Evolutionary conservation across 1,140 invertebrate genomes (phyloP), one percentile per base, ranked within the genome.

Genomic region (Drosophila sturtevanti): DNA sequence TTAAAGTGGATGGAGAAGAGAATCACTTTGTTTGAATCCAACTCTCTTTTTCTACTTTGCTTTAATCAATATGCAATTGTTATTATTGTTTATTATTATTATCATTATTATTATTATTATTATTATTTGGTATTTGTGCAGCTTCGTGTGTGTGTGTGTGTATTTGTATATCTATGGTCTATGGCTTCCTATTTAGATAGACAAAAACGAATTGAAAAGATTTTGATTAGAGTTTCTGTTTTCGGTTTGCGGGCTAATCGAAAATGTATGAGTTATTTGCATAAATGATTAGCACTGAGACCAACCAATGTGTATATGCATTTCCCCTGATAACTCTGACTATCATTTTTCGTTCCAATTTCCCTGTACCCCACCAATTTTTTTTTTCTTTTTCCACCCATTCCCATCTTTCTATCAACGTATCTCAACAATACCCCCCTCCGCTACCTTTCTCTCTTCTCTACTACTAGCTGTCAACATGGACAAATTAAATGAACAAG

Each of bases 191-290:
- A 37, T 59, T 56, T 31, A 38, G 34, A 44, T 54, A 54, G 38
- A 34, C 55, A 68, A 63, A 24, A 72, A 72, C 22, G 34, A 34
- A 59, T 34, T 37, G 54, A 56, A 18, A 18, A 18, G 31, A 56
- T 65, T 52, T 55, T 65, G 56, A 44, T 63, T 7, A 38, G 54
- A 77, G 44, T 68, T 68, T 77, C 78, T 77, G 54, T 34, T 56
- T 56, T 86, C 77, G 74, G 77, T 48, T 52, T 81, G 65, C 22
- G 41, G 66, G 66, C 70, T 78, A 75, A 81, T 87, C 79, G 70
- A 71, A 87, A 87, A 87, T 77, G 66, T 78, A 70, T 76, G 62
- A 72, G 68, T 78, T 79, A 82, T 87, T 87, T 86, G 82, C 78
- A 75, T 81, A 81, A 66, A 54, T 69, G 62, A 79, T 81, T 81